A percentile compares a stretch with the other conserved stretches of the same genome.
phyloP scores from a whole-genome alignment of 2,113 vertebrate genomes.

The Apodemus speciosus region DNA sequence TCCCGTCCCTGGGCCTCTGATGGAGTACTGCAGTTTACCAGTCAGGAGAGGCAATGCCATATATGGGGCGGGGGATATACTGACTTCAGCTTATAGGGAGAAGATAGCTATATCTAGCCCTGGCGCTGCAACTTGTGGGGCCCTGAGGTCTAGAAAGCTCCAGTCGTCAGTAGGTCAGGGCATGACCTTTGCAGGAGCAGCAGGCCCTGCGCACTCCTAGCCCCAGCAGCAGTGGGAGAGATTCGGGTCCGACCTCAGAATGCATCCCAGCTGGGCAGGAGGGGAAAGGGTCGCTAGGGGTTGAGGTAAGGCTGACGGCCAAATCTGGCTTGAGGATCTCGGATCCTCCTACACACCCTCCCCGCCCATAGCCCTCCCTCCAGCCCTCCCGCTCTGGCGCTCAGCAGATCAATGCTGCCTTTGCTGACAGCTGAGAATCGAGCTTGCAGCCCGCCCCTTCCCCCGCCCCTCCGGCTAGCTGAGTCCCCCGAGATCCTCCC shows the following conservation, averaged over 20 bases:
- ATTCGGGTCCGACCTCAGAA: constrained; percentile 53
- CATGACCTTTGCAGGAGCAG: neutral
- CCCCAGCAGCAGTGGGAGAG: neutral
- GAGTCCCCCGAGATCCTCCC: constrained; percentile 72
- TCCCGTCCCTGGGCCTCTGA: neutral
- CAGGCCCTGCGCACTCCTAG: neutral
- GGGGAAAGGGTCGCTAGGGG: neutral
- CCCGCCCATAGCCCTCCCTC: neutral
- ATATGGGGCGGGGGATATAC: neutral
- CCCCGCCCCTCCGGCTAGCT: constrained; percentile 61
- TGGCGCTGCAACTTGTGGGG: neutral
- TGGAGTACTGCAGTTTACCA: neutral
- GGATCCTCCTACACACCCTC: constrained; percentile 1
- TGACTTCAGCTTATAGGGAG: neutral
- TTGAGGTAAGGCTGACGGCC: neutral
- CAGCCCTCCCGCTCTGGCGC: constrained; percentile 35
- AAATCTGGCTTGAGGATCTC: neutral
- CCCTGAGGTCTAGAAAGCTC: neutral
- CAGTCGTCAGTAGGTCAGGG: neutral
- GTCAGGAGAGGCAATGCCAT: neutral
- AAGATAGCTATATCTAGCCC: neutral
- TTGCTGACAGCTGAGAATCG: constrained; percentile 81
- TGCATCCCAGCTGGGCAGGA: neutral
- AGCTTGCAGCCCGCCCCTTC: constrained; percentile 67
- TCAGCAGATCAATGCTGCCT: constrained; percentile 80